Evolutionary conservation across 2,113 vertebrate species (phyloP).

Genomic region (Equus quagga): DNA sequence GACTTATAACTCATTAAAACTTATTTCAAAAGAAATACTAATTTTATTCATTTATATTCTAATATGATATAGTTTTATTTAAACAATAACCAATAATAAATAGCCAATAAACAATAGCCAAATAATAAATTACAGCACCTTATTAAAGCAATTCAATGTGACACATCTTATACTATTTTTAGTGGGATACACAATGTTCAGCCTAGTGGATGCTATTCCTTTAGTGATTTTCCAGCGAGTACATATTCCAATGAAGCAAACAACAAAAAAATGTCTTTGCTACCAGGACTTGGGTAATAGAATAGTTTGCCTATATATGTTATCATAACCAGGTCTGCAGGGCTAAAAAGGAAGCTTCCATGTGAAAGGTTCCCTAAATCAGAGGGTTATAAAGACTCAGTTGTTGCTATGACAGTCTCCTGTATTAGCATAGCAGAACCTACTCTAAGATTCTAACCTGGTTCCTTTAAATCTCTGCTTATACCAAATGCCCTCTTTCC

Average conservation of each 20-base stretch:
- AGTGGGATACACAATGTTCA: not conserved
- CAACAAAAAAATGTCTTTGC: not conserved
- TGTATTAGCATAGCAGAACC: not conserved
- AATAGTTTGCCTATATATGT: not conserved
- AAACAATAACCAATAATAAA: not conserved
- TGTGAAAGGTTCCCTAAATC: rapidly evolving
- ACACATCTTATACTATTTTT: not conserved
- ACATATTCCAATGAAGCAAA: not conserved
- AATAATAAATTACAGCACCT: not conserved
- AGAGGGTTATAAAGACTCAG: rapidly evolving
- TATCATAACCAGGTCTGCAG: not conserved
- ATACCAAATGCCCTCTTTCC: not conserved
- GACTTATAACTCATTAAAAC: not conserved
- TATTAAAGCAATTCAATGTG: not conserved
- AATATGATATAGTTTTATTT: not conserved
- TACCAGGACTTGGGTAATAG: not conserved
- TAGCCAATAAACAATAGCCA: not conserved
- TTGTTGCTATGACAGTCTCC: not conserved
- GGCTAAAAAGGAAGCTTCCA: not conserved
- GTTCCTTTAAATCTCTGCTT: not conserved
- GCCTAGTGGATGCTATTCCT: not conserved
- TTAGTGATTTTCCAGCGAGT: not conserved
- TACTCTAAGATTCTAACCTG: not conserved
- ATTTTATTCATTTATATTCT: not conserved
- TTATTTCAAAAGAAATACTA: not conserved